phyloP scores from a whole-genome alignment of 2,888 invertebrate species.

The Limnephilus auricula region DNA sequence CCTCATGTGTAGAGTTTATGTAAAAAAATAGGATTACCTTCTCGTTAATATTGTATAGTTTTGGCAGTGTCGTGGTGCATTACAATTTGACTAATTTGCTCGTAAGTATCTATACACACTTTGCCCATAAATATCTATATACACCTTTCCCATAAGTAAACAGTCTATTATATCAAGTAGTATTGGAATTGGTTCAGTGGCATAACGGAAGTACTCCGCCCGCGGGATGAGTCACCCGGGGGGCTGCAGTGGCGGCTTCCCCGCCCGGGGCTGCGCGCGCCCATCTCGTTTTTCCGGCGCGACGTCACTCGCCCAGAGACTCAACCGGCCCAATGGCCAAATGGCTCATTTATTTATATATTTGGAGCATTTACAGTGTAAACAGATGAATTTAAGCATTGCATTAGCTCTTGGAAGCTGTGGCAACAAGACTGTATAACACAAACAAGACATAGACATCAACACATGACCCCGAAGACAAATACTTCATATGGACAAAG shows the following conservation, averaged over 20 bases:
- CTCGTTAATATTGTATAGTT: too few relatives aligned
- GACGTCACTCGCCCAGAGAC: background rate
- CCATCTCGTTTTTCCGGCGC: background rate
- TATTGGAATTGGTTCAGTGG: background rate
- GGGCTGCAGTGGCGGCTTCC: background rate
- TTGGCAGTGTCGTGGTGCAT: background rate
- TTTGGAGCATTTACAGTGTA: background rate
- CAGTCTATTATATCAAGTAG: background rate
- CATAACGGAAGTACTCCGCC: slow-evolving; percentile 34
- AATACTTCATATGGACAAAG: too few relatives aligned
- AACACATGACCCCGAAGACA: too few relatives aligned
- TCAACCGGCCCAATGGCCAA: background rate
- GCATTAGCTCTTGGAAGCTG: background rate
- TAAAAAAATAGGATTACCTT: too few relatives aligned
- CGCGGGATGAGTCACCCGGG: slow-evolving; percentile 25
- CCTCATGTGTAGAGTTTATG: too few relatives aligned
- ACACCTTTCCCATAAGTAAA: too few relatives aligned
- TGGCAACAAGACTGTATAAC: too few relatives aligned
- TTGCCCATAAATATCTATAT: too few relatives aligned
- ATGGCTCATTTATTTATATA: background rate
- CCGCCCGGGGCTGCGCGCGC: slow-evolving; percentile 24
- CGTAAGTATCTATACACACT: too few relatives aligned
- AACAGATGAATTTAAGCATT: background rate
- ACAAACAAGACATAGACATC: too few relatives aligned
- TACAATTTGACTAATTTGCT: background rate